Base-by-base conservation (phyloP, 2,888 invertebrate species). In the Eilema sororculum region DNA sequence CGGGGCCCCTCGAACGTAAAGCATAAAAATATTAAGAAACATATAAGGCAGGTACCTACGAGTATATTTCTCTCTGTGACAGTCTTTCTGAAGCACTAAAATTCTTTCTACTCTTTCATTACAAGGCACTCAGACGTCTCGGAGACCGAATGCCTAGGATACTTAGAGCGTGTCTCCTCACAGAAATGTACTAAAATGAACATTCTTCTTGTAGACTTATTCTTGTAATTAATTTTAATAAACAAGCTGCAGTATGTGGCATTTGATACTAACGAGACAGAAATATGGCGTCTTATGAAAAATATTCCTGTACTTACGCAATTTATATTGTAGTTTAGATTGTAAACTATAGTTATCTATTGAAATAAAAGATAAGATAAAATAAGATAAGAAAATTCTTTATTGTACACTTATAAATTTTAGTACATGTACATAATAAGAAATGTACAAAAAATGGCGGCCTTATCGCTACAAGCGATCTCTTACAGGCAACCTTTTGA, bases 121-220 rank as follows among this genome's bases (percentile, higher is more conserved):
- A 81, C 72, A 76, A 79, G 77, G 28, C n/a, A 28, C 28, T 69
- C 72, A 78, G 73, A 76, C 67, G 58, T 46, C 56, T 73, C 74
- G 73, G 73, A 20, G 71, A 78, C 78, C 75, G 66, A 82, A 80
- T 83, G 76, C 79, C 79, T 77, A 72, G 70, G 82, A 85, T 84
- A 78, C 77, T 75, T 80, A 72, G 67, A 64, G 68, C 70, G 67
- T 74, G 77, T 69, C 75, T 67, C 68, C 75, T 68, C 84, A 77
- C 79, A 76, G 79, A 74, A 73, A 79, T 79, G 69, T 81, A 78
- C 76, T 76, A 76, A 85, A 86, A 84, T 85, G 78, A 81, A 82
- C 80, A 81, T 88, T 86, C 77, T 81, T 78, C 78, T 75, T 73
- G 71, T 71, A 73, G 33, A 70, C 30, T 74, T 76, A 68, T 75